phyloP scores from a whole-genome alignment of 2,888 invertebrate species.

The Eristalinus sepulchralis region DNA sequence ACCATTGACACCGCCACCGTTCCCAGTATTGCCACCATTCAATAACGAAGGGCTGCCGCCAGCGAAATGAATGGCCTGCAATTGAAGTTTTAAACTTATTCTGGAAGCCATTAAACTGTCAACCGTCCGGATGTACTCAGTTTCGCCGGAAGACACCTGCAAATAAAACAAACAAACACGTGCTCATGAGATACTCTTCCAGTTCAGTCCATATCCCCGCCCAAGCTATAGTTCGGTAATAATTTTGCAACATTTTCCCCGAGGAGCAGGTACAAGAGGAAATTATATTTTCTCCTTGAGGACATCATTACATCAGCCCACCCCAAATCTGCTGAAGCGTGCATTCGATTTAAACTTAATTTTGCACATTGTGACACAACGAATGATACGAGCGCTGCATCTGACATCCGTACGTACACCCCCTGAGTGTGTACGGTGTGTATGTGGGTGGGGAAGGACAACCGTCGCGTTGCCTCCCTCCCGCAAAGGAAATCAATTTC shows the following conservation, averaged over 20 bases:
- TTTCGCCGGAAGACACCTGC: conserved; percentile 79
- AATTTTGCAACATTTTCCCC: conserved; percentile 15
- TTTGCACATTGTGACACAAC: conserved; percentile 52
- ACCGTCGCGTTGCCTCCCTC: conserved; percentile 8
- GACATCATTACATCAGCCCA: conserved; percentile 42
- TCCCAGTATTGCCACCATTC: conserved; percentile 73
- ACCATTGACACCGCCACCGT: conserved; percentile 69
- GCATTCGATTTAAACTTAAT: conserved; percentile 58
- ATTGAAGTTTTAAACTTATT: conserved; percentile 78
- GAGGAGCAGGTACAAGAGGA: conserved; percentile 31
- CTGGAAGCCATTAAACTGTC: conserved; percentile 80
- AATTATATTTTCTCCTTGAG: conserved; percentile 58
- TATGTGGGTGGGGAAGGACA: neutral
- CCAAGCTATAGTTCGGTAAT: neutral
- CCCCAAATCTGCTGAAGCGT: conserved; percentile 20
- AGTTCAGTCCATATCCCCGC: neutral
- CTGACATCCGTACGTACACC: neutral
- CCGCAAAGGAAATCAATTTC: conserved; percentile 64
- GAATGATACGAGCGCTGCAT: conserved; percentile 25
- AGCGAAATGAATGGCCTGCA: conserved; percentile 80
- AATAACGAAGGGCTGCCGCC: conserved; percentile 75
- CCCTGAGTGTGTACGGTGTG: conserved; percentile 9
- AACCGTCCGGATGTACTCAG: conserved; percentile 79
- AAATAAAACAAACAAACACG: conserved; percentile 65
- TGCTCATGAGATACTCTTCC: conserved; percentile 10